Conservation (phyloP, 2,113 vertebrate genomes). For the Cercocebus atys region DNA sequence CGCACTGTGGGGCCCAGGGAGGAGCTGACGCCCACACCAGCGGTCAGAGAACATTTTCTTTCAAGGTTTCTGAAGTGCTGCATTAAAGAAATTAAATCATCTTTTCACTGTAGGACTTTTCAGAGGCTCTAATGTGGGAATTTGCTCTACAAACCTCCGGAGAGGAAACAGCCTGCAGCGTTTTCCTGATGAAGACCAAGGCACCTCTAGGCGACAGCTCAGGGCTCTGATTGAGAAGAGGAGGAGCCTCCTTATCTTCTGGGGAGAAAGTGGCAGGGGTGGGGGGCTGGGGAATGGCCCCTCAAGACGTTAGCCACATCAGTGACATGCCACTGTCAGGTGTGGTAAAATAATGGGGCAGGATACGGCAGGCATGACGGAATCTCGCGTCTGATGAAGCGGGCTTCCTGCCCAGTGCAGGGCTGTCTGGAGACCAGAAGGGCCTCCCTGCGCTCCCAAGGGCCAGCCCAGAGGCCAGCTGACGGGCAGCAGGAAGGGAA, state of each 20-base stretch:
- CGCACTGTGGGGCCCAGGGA: neutral
- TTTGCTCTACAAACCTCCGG: neutral
- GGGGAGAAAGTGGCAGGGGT: neutral
- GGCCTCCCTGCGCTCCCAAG: neutral
- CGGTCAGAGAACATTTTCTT: rapidly evolving
- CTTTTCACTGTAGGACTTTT: neutral
- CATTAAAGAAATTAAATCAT: rapidly evolving
- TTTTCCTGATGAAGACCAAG: rapidly evolving
- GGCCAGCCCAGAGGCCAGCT: neutral
- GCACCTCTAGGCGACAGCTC: neutral
- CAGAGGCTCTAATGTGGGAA: rapidly evolving
- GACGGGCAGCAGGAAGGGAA: rapidly evolving
- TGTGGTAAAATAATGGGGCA: rapidly evolving
- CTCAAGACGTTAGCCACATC: rapidly evolving
- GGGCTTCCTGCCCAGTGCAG: neutral
- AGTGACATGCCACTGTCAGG: rapidly evolving
- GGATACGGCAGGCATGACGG: rapidly evolving
- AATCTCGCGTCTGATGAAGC: neutral
- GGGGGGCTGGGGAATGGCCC: neutral
- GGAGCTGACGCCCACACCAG: too few species aligned
- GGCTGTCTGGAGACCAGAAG: neutral
- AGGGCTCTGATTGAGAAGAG: rapidly evolving
- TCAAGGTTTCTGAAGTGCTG: too few species aligned
- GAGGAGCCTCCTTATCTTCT: rapidly evolving
- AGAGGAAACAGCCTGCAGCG: neutral